A percentile compares a stretch with the other conserved stretches of the same genome.
phyloP scores from a whole-genome alignment of 2,888 invertebrate genomes.

The Tricholauxania praeusta region DNA sequence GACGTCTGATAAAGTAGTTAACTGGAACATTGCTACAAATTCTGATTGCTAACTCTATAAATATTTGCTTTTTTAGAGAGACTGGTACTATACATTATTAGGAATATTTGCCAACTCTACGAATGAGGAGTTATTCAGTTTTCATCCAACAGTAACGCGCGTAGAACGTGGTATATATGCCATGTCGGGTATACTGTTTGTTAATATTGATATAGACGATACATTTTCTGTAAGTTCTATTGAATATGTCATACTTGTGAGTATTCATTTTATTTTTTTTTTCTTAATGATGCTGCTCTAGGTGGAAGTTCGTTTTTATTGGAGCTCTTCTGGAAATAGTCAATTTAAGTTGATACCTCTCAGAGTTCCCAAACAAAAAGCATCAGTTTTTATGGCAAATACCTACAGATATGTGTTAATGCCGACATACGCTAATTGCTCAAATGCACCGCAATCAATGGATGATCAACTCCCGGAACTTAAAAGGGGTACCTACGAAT shows the following conservation, averaged over 20 bases:
- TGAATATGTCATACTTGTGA: not conserved
- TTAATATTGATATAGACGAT: not conserved
- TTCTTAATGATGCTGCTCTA: not conserved
- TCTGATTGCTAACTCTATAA: no score
- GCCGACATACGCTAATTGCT: constrained; percentile 45
- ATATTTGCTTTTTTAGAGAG: no score
- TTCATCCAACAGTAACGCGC: not conserved
- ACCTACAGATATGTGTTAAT: constrained; percentile 45
- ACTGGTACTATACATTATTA: no score
- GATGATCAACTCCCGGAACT: constrained; percentile 39
- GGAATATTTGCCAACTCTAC: no score
- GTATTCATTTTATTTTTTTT: not conserved
- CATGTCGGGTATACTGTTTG: not conserved
- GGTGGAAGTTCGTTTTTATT: not conserved
- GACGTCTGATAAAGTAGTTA: no score
- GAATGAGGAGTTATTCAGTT: no score
- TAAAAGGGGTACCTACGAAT: constrained; percentile 31
- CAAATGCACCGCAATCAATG: constrained; percentile 46
- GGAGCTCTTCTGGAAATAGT: not conserved
- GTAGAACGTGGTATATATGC: not conserved
- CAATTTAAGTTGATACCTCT: constrained; percentile 31
- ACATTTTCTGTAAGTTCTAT: not conserved
- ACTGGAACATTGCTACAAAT: no score
- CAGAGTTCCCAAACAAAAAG: constrained; percentile 26
- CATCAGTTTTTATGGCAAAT: constrained; percentile 28